Conservation (phyloP, 2,888 invertebrate genomes). For the Auanema freiburgensis region DNA sequence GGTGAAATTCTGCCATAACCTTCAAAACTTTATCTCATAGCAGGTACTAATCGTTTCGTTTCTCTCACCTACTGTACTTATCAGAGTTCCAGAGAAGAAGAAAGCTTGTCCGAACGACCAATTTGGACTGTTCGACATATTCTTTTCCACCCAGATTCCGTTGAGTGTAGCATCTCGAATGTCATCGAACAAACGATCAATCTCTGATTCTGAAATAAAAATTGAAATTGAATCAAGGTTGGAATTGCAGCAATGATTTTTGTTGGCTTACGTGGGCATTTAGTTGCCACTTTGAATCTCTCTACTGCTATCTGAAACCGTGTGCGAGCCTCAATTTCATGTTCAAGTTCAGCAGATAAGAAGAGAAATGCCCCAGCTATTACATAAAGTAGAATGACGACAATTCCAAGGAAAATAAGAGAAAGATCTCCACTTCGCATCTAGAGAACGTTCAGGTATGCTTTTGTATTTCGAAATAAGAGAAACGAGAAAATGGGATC, state of each 20-base stretch:
- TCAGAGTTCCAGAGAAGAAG: conserved; percentile 83
- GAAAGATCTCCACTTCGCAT: neutral
- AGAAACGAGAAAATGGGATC: too few relatives aligned
- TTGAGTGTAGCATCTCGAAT: conserved; percentile 55
- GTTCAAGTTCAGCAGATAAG: conserved; percentile 38
- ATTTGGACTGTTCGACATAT: conserved; percentile 79
- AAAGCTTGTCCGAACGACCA: conserved; percentile 88
- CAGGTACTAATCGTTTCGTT: neutral
- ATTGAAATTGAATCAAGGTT: conserved; percentile 3
- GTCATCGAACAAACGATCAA: conserved; percentile 51
- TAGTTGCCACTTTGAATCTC: conserved; percentile 5
- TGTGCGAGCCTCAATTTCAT: conserved; percentile 29
- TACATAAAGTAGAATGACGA: conserved; percentile 8
- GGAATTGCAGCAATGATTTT: neutral
- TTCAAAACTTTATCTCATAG: conserved; percentile 64
- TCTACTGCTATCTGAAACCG: conserved; percentile 24
- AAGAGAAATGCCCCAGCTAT: conserved; percentile 15
- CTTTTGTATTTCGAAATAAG: too few relatives aligned
- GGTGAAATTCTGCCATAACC: conserved; percentile 89
- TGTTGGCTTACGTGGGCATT: conserved; percentile 3
- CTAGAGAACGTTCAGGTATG: too few relatives aligned
- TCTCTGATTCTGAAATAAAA: conserved; percentile 47
- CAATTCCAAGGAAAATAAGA: conserved; percentile 4
- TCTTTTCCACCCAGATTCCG: conserved; percentile 73
- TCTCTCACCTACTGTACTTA: conserved; percentile 80